Base-by-base conservation (phyloP, 2,797 vertebrate species). In the Coregonus ussuriensis region DNA sequence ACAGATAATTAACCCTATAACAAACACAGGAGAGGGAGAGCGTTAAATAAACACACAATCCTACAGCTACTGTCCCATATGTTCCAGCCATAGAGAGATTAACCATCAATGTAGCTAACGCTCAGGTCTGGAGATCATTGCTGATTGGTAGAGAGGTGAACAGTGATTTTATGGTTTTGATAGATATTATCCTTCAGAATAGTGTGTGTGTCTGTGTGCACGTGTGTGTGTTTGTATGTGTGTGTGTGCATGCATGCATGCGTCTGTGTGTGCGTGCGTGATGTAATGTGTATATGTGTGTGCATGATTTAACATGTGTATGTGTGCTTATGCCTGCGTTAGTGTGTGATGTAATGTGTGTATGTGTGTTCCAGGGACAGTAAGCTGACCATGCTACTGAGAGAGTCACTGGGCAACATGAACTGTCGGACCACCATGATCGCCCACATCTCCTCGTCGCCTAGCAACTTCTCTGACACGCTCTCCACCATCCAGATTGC, bases 391-490 rank as follows among this genome's bases (percentile, higher is more conserved):
- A 99, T 99, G 98, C 93, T 99, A 91, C 95, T 99, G 84, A 95
- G 98, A 18, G 98, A 99, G 91, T 99, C 97, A 75, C 93, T 99
- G 90, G 98, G 98, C 91, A 99, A 99, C 82, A 95, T 99, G 95
- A 99, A 99, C 94, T 99, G 98, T 93, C 96, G 98, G 84, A 99
- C 98, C 89, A 99, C 98, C 80, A 99, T 99, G 98, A 99, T 99
- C 71, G 96, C 97, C 81, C 98, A 99, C 94, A 98, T 99, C 95
- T 98, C 98, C 47, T 96, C 97, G 0, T 93, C 95, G 3, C 96
- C 97, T 0, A 95, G 94, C 81, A 96, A 95, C 94, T 99, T 99
- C 3, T 94, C 97, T 0, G 97, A 99, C 90, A 98, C 97, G 0
- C 96, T 99, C 76, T 99, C 97, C 89, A 98, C 97, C 83, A 95